phyloP scores from a whole-genome alignment of 2,113 vertebrate species.

The Gymnocephalus cernua region DNA sequence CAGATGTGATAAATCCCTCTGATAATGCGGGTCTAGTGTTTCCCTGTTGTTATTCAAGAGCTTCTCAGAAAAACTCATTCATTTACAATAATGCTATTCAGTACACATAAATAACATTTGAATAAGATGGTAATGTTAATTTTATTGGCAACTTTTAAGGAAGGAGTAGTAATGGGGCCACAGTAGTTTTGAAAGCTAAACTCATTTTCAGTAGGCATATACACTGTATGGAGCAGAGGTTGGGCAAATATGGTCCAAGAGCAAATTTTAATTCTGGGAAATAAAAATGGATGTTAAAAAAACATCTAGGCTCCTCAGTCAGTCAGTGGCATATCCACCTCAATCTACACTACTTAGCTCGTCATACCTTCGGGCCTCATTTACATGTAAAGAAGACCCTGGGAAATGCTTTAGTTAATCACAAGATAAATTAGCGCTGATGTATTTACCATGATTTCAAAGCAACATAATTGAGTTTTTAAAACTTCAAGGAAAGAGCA shows the following conservation, averaged over 20 bases:
- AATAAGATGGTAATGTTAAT: neutral
- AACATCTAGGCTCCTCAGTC: neutral
- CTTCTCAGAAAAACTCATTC: neutral
- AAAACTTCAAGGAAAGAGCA: slow-evolving; percentile 20
- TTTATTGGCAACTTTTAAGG: slow-evolving; percentile 10
- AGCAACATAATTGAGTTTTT: slow-evolving; percentile 37
- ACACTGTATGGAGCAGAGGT: neutral
- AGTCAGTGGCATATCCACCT: slow-evolving; percentile 8
- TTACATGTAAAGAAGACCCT: slow-evolving; percentile 33
- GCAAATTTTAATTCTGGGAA: slow-evolving; percentile 15
- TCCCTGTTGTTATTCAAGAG: slow-evolving; percentile 6
- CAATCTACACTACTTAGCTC: slow-evolving; percentile 12
- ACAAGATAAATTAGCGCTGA: slow-evolving; percentile 23
- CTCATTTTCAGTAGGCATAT: neutral
- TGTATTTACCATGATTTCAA: slow-evolving; percentile 49
- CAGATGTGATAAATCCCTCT: neutral
- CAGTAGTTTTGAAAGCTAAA: neutral
- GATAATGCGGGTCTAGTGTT: neutral
- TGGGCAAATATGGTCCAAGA: slow-evolving; percentile 4
- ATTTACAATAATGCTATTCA: neutral
- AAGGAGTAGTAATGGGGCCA: neutral
- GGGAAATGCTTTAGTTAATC: slow-evolving; percentile 26
- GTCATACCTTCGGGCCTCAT: slow-evolving; percentile 32
- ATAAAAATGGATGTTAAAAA: slow-evolving; percentile 14
- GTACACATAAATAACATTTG: slow-evolving; percentile 10